Base-by-base conservation (phyloP, 2,888 invertebrate species). In the Phyllotreta striolata region DNA sequence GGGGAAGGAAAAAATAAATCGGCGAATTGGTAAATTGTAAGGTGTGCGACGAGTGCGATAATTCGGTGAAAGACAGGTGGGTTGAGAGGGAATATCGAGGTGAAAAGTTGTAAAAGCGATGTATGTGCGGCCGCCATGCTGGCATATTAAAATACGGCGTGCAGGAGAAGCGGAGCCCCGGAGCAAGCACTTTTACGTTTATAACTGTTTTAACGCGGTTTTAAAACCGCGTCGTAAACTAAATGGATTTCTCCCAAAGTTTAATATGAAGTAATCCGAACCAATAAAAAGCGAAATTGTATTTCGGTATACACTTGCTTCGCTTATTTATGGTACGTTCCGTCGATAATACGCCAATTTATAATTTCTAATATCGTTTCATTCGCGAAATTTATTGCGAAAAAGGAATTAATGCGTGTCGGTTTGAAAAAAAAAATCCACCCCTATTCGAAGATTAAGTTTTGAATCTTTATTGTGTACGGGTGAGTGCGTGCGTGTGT, bases 171-270 rank as follows among this genome's bases (percentile, higher is more conserved):
- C 12, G 49, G 49, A 49, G 49, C 49, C 49, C 35, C n/a, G 7
- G 34, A 49, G 49, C 35, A 49, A 35, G 35, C 49, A 49, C 49
- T 49, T 49, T 49, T 49, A 49, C 49, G 49, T 35, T 49, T 49
- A 49, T 49, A 49, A 49, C 49, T 49, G 49, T 49, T 49, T 49
- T 49, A 24, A 49, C 10, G 49, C 49, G 49, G 49, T 49, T 49
- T 49, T 49, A 49, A 49, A 49, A 49, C 49, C 35, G 49, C 49
- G 49, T 49, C 37, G 49, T 49, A 49, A 49, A 49, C 49, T 49
- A 49, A 49, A 49, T 49, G 49, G 49, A 49, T 49, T 35, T 49
- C 49, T 49, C 35, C 49, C 49, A 49, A 49, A 49, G 49, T 49
- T 49, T 49, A 49, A 49, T 35, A 49, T 49, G 49, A 49, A 49